These are phyloP conservation scores for Lutraria lutraria DNA, from an alignment of 2,888 invertebrate species.

Conservation along the genomic window DNA sequence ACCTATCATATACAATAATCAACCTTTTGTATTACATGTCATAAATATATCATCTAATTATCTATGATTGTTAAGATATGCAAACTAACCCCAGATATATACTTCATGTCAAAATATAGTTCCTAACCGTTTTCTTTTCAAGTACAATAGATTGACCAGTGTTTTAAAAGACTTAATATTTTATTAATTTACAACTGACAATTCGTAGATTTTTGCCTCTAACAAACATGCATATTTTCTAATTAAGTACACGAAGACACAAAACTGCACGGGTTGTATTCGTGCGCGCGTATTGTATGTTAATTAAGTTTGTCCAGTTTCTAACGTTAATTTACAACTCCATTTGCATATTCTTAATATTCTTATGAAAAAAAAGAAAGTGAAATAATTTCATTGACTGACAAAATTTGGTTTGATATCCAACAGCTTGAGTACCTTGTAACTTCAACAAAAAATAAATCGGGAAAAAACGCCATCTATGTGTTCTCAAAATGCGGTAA, in stretches of 20 bases:
- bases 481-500: background rate
- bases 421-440: no score
- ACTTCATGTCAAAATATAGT: background rate
- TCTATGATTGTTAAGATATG: slow-evolving; percentile 4
- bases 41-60: background rate
- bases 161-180: background rate
- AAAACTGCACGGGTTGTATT: no score
- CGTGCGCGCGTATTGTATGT: no score
- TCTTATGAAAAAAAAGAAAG: no score
- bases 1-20: background rate
- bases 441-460: background rate
- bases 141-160: background rate
- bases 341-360: no score
- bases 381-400: no score
- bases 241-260: no score
- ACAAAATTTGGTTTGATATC: no score
- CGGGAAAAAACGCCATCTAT: background rate
- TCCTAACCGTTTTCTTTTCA: background rate
- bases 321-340: no score
- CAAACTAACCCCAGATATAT: background rate
- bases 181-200: background rate
- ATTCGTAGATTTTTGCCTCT: no score
- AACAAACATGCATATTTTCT: no score
- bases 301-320: no score
- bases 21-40: slow-evolving; percentile 2